These are phyloP conservation scores for Stigmatopora argus DNA, from an alignment of 2,113 vertebrate genomes.

Conservation along the genomic window DNA sequence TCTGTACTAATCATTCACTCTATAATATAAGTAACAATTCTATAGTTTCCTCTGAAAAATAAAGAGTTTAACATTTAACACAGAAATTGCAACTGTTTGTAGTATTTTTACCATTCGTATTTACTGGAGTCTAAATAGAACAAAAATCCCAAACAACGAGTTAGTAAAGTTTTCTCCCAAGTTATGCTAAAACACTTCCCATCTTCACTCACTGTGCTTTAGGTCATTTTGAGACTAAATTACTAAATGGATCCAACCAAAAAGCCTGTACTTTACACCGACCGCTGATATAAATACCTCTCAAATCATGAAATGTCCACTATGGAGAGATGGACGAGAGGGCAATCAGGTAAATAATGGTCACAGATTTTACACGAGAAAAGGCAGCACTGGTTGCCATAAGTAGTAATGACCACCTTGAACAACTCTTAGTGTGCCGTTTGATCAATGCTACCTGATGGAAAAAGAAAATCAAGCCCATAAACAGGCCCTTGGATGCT, in stretches of 20 bases:
- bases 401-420: slow-evolving; percentile 73
- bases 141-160: slow-evolving; percentile 7
- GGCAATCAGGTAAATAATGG: slow-evolving; percentile 74
- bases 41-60: no score
- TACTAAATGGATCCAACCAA: slow-evolving; percentile 61
- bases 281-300: slow-evolving; percentile 72
- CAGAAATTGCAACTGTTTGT: no score
- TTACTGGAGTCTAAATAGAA: not conserved
- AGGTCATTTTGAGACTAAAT: slow-evolving; percentile 58
- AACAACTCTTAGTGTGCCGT: slow-evolving; percentile 68
- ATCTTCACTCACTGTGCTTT: slow-evolving; percentile 31
- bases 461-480: slow-evolving; percentile 71
- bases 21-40: no score
- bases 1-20: no score
- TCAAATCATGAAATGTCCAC: slow-evolving; percentile 67
- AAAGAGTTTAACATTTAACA: no score
- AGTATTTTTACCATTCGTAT: not conserved
- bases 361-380: slow-evolving; percentile 59
- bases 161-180: slow-evolving; percentile 29
- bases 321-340: slow-evolving; percentile 67
- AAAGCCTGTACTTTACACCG: slow-evolving; percentile 67
- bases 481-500: slow-evolving; percentile 71
- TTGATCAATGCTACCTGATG: slow-evolving; percentile 72
- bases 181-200: slow-evolving; percentile 39
- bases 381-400: slow-evolving; percentile 65